Evolutionary conservation across 2,113 vertebrate genomes (phyloP).

Genomic region (Lepus europaeus): DNA sequence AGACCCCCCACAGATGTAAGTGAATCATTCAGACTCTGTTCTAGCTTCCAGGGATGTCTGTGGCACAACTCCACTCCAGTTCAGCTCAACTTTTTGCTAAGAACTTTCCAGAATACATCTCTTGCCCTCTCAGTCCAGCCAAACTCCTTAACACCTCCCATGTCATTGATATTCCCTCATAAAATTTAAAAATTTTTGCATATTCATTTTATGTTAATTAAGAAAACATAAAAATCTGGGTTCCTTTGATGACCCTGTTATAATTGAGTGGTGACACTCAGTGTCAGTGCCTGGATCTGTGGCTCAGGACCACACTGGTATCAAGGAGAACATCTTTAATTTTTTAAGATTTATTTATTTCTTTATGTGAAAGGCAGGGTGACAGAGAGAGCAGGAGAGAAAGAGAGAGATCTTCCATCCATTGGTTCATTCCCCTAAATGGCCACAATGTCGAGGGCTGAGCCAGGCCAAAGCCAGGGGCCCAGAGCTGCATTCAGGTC

Average conservation of each 20-base stretch:
- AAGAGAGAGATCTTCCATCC: no score
- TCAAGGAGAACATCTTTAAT: background rate
- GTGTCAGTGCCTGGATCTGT: background rate
- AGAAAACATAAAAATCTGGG: background rate
- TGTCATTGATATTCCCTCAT: background rate
- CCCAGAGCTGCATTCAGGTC: no score
- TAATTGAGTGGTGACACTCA: background rate
- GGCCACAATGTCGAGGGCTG: no score
- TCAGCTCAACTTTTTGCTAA: background rate
- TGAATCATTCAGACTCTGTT: background rate
- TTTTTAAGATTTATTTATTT: background rate
- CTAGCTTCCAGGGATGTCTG: background rate
- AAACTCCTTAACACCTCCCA: background rate
- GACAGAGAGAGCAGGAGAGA: no score
- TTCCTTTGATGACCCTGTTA: background rate
- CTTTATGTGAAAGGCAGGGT: no score
- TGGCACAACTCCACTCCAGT: background rate
- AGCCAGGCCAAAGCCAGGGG: no score
- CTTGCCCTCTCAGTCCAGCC: background rate
- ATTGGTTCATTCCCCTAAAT: no score
- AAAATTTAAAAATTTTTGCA: background rate
- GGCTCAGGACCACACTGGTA: background rate
- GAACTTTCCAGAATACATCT: background rate
- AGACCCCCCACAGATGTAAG: background rate
- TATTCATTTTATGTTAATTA: slow-evolving; percentile 9